Conservation (phyloP, 2,797 vertebrate species). For the Sebastes taczanowskii region DNA sequence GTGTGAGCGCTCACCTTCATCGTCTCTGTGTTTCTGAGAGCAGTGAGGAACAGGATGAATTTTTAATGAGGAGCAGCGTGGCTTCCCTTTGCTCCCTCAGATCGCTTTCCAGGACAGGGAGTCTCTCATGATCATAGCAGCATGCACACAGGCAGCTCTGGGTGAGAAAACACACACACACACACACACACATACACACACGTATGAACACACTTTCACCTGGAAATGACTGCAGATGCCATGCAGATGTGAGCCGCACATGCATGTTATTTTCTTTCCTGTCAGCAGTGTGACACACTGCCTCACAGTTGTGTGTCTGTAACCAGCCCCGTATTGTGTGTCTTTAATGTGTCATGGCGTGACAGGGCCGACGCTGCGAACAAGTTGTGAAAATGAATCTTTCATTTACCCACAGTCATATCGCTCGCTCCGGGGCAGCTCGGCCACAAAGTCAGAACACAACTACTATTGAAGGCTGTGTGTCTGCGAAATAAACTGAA, state of each 20-base stretch:
- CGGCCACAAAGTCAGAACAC: conserved; percentile 20
- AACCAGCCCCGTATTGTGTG: not conserved
- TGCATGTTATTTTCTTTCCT: not conserved
- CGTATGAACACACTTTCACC: not conserved
- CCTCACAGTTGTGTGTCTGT: conserved; percentile 10
- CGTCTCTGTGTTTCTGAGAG: conserved; percentile 59
- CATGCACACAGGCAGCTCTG: conserved; percentile 42
- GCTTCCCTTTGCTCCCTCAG: conserved; percentile 72
- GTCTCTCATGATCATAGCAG: conserved; percentile 76
- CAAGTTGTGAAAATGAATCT: conserved; percentile 66
- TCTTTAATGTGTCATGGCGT: conserved; percentile 37
- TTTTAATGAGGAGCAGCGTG: conserved; percentile 77
- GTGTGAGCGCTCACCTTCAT: conserved; percentile 55
- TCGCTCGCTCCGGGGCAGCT: conserved; percentile 17
- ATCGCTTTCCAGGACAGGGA: conserved; percentile 79
- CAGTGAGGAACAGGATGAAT: conserved; percentile 71
- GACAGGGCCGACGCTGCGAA: conserved; percentile 19
- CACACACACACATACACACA: not conserved
- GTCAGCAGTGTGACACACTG: not conserved
- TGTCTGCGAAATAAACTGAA: not conserved
- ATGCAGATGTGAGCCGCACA: conserved; percentile 1
- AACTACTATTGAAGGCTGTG: not conserved
- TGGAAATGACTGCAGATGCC: conserved; percentile 35
- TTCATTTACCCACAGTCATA: conserved; percentile 56
- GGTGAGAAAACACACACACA: conserved; percentile 17